Evolutionary conservation across 2,113 vertebrate species (phyloP).

Genomic region (Pterophyllum scalare): DNA sequence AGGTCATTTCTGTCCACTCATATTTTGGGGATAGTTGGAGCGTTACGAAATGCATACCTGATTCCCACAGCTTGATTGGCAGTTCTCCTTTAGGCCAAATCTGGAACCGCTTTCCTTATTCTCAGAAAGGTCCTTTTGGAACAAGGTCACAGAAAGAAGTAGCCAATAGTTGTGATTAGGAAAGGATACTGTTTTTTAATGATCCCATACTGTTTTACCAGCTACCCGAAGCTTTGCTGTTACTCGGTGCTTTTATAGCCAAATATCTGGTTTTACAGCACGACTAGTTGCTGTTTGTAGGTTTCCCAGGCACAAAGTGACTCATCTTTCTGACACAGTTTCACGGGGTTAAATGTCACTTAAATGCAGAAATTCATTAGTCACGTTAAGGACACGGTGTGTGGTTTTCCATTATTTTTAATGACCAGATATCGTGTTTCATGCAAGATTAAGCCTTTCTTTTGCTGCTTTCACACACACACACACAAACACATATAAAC

Average conservation of each 20-base stretch:
- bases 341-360: conserved; percentile 39
- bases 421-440: conserved; percentile 38
- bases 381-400: conserved; percentile 29
- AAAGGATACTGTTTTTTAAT: conserved; percentile 5
- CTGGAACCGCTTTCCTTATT: conserved; percentile 70
- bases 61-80: conserved; percentile 69
- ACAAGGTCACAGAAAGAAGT: conserved; percentile 45
- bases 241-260: background rate
- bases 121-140: conserved; percentile 52
- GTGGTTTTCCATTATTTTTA: conserved; percentile 31
- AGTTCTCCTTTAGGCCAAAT: conserved; percentile 66
- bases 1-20: conserved; percentile 3
- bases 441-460: background rate
- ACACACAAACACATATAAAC: too few relatives aligned
- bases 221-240: background rate
- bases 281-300: background rate
- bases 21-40: conserved; percentile 16
- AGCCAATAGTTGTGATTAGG: conserved; percentile 29
- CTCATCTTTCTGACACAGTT: conserved; percentile 20
- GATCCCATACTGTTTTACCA: background rate
- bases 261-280: conserved; percentile 4
- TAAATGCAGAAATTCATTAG: conserved; percentile 47
- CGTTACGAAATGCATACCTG: conserved; percentile 11
- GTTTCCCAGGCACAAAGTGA: conserved; percentile 5
- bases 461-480: background rate